A percentile compares a stretch with the other conserved stretches of the same genome.
Evolutionary conservation across 2,797 vertebrate genomes (phyloP).

Genomic region (Microctenopoma stevenorrisi): DNA sequence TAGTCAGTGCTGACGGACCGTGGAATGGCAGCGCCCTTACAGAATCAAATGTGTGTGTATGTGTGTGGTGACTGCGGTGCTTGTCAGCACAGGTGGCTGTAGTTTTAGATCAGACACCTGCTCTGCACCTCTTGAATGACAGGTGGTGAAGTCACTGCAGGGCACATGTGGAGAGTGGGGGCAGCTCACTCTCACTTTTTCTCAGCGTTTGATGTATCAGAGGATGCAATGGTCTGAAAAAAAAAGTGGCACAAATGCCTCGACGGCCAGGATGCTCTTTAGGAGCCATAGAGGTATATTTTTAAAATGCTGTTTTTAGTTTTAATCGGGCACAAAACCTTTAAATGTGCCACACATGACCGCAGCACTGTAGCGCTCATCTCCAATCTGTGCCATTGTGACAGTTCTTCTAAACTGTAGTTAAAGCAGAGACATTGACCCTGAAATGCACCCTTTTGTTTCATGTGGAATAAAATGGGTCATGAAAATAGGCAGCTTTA

Average conservation of each 20-base stretch:
- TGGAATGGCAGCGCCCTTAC: conserved; percentile 34
- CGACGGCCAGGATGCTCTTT: conserved; percentile 3
- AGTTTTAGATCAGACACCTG: conserved; percentile 65
- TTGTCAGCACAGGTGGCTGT: conserved; percentile 66
- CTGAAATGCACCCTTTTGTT: conserved; percentile 46
- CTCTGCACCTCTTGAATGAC: conserved; percentile 71
- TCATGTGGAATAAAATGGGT: conserved; percentile 25
- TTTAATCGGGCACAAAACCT: conserved; percentile 28
- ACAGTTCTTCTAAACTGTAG: conserved; percentile 40
- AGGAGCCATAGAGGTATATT: conserved; percentile 6
- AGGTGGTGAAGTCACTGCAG: conserved; percentile 70
- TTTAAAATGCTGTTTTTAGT: conserved; percentile 8
- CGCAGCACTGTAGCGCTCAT: conserved; percentile 25
- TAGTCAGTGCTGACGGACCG: conserved; percentile 36
- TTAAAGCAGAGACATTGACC: conserved; percentile 36
- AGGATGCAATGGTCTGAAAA: conserved; percentile 29
- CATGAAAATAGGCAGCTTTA: conserved; percentile 16
- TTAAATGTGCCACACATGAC: conserved; percentile 4
- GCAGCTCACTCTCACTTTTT: conserved; percentile 1
- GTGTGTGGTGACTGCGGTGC: conserved; percentile 9
- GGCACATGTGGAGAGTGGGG: conserved; percentile 65
- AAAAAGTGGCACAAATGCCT: not conserved
- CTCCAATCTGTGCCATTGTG: conserved; percentile 54
- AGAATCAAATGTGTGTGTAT: conserved; percentile 13
- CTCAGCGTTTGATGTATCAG: conserved; percentile 60